Base-by-base conservation (phyloP, 2,113 vertebrate species). In the Columbina picui region DNA sequence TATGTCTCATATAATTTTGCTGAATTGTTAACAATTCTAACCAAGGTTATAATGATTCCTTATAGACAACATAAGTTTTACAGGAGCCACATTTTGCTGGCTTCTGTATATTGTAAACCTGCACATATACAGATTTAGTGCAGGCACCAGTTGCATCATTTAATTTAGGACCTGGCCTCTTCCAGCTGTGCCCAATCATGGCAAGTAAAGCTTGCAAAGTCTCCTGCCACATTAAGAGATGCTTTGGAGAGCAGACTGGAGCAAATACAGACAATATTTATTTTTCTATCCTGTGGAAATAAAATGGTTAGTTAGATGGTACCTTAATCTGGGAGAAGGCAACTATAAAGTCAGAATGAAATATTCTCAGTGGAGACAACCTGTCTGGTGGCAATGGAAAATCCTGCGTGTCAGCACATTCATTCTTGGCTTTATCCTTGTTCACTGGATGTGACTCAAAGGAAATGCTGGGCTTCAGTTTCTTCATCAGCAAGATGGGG, bases 1-100 rank as follows among this genome's bases (percentile, higher is more conserved):
- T 96, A 96, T 30, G 7, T 60, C 87, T 94, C 2, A 0, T 87
- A 79, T 41, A 3, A 32, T 97, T 89, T 93, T 93, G 85, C 93
- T 96, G 84, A 97, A 95, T 90, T 86, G 96, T 93, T 96, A 96
- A 92, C 87, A 88, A 84, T 96, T 89, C 68, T 91, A 93, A 97
- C 84, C 87, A 95, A 94, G 97, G 87, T 55, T 79, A 25, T 76
- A 96, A 87, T 20, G 78, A 93, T 92, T 95, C 74, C 56, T 92
- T 94, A 83, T 63, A 96, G 94, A 85, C 94, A 87, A 89, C 83
- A 67, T 64, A 90, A 84, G 89, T 81, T 84, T 84, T 88, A 75
- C 89, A 96, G 94, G 22, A 96, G 71, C 47, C 73, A 81, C 84
- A 61, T 92, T 96, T 94, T 95, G 49, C 89, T 91, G 43, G 87